Conservation (phyloP, 2,888 invertebrate species). For the Chloromyia formosa region DNA sequence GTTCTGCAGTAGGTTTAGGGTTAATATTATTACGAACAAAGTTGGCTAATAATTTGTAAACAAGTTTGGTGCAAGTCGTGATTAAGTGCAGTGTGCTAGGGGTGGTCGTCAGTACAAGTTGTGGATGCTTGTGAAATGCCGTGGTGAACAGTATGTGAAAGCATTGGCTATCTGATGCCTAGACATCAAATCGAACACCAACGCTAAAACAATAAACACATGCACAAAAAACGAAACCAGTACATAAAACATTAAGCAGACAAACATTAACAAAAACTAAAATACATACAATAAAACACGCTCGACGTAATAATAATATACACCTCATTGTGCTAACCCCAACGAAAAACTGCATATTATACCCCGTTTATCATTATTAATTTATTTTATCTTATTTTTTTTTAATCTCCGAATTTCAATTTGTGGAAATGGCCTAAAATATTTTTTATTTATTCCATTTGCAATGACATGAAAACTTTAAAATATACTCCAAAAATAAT, state of each 20-base stretch:
- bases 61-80: not conserved
- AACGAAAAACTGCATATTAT: not conserved
- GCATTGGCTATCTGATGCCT: not conserved
- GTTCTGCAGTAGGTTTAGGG: constrained; percentile 2
- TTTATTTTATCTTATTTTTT: not conserved
- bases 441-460: constrained; percentile 26
- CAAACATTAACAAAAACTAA: constrained; percentile 16
- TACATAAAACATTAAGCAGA: not conserved
- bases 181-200: not conserved
- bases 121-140: not conserved
- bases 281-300: constrained; percentile 4
- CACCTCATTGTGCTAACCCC: constrained; percentile 1
- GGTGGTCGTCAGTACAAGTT: not conserved
- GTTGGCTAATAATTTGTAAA: not conserved
- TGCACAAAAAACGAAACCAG: constrained; percentile 17
- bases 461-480: not conserved
- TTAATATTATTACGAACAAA: constrained; percentile 11
- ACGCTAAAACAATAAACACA: constrained; percentile 4
- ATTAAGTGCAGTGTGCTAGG: too few species aligned
- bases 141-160: constrained; percentile 2
- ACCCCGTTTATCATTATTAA: not conserved
- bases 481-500: constrained; percentile 1
- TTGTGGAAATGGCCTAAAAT: constrained; percentile 8
- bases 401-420: constrained; percentile 48
- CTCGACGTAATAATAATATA: not conserved